phyloP scores from a whole-genome alignment of 1,140 invertebrate species.

The Drosophila micromelanica region DNA sequence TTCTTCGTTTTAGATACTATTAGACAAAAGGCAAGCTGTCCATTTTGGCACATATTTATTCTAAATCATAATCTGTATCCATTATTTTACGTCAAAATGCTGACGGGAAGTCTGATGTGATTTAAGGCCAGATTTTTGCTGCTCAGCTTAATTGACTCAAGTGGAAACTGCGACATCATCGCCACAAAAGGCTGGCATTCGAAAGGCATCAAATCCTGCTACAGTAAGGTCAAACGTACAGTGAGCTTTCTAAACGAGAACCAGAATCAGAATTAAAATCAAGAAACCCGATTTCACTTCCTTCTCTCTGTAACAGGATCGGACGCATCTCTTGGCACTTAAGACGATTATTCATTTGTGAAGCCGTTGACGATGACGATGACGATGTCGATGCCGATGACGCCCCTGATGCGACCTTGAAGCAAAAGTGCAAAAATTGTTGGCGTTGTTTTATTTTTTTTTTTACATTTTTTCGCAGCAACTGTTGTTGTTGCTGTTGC shows the following conservation, averaged over 20 bases:
- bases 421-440: conserved; percentile 69
- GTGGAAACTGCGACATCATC: conserved; percentile 39
- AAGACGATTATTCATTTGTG: conserved; percentile 56
- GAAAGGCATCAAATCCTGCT: conserved; percentile 69
- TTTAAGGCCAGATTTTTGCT: conserved; percentile 53
- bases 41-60: conserved; percentile 29
- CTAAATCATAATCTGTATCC: conserved; percentile 35
- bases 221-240: conserved; percentile 42
- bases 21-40: conserved; percentile 31
- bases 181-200: conserved; percentile 45
- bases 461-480: conserved; percentile 6
- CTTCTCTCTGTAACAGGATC: conserved; percentile 69
- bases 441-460: conserved; percentile 28
- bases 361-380: conserved; percentile 1
- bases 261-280: conserved; percentile 19
- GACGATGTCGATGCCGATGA: conserved; percentile 1
- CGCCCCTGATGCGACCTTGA: conserved; percentile 58
- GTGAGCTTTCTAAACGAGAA: conserved; percentile 36
- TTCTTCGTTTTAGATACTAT: no score
- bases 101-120: conserved; percentile 70
- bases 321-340: conserved; percentile 55
- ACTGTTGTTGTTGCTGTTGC: conserved; percentile 22
- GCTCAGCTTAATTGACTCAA: conserved; percentile 26
- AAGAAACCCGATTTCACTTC: conserved; percentile 32
- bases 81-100: conserved; percentile 27